A percentile compares a stretch with the other conserved stretches of the same genome.
Evolutionary conservation across 2,888 invertebrate genomes (phyloP).

Genomic region (Caenorhabditis sp.): DNA sequence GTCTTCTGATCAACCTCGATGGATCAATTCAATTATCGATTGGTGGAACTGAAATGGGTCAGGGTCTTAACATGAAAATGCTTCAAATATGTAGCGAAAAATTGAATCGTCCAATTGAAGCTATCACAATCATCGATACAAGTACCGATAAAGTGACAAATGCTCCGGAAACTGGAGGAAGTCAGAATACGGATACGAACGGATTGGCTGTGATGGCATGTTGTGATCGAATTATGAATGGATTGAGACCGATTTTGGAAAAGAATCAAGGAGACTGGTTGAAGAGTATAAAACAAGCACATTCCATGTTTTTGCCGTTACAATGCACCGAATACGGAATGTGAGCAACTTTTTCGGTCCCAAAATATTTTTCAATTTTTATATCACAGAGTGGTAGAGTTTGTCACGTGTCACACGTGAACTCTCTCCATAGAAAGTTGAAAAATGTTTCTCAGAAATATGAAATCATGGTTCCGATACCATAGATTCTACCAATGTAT

Average conservation of each 20-base stretch:
- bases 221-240: slow-evolving; percentile 22
- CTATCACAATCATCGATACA: slow-evolving; percentile 50
- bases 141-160: slow-evolving; percentile 76
- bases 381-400: too few relatives aligned
- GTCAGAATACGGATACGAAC: slow-evolving; percentile 85
- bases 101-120: slow-evolving; percentile 73
- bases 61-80: slow-evolving; percentile 93
- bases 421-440: not conserved
- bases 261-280: slow-evolving; percentile 43
- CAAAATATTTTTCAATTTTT: too few relatives aligned
- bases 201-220: slow-evolving; percentile 82
- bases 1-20: slow-evolving; percentile 82
- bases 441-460: not conserved
- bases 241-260: slow-evolving; percentile 21
- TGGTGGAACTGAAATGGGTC: slow-evolving; percentile 91
- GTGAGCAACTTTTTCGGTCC: slow-evolving; percentile 39
- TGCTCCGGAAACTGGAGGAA: slow-evolving; percentile 87
- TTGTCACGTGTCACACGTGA: too few relatives aligned
- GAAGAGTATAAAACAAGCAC: slow-evolving; percentile 41
- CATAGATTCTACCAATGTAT: not conserved
- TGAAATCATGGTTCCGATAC: too few relatives aligned
- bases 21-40: slow-evolving; percentile 87
- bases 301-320: slow-evolving; percentile 32
- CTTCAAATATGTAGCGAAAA: slow-evolving; percentile 81
- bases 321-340: slow-evolving; percentile 50